phyloP scores from a whole-genome alignment of 2,797 vertebrate genomes.

The Intellagama lesueurii region DNA sequence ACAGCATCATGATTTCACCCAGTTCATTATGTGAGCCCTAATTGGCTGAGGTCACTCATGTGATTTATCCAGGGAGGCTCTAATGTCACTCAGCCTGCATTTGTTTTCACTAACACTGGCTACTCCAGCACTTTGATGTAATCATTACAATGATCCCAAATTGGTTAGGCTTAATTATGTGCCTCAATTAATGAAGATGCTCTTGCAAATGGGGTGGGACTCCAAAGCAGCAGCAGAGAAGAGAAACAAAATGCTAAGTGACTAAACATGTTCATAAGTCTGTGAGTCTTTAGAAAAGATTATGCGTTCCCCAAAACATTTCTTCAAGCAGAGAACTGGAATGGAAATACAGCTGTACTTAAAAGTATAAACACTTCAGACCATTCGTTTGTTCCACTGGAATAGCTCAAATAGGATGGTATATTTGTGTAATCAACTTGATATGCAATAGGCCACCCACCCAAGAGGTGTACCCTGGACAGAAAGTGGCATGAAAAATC shows the following conservation, averaged over 20 bases:
- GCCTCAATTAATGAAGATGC: neutral
- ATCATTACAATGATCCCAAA: neutral
- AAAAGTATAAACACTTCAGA: neutral
- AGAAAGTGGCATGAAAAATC: neutral
- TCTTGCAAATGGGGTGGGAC: neutral
- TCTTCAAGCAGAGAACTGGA: neutral
- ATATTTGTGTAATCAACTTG: neutral
- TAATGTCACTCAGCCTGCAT: neutral
- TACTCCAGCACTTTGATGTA: neutral
- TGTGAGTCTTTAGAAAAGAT: neutral
- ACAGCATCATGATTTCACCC: neutral
- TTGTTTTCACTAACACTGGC: neutral
- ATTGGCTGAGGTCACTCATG: neutral
- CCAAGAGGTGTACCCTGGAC: neutral
- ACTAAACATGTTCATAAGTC: neutral
- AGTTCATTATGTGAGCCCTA: neutral
- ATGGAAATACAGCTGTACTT: neutral
- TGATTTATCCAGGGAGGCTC: neutral
- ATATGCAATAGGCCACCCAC: neutral
- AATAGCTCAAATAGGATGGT: neutral
- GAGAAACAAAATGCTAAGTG: neutral
- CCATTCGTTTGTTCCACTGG: neutral
- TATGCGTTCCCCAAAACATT: neutral
- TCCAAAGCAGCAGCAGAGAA: neutral
- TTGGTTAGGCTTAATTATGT: neutral